Base-by-base conservation (phyloP, 2,888 invertebrate genomes). In the Caenorhabditis zanzibari region DNA sequence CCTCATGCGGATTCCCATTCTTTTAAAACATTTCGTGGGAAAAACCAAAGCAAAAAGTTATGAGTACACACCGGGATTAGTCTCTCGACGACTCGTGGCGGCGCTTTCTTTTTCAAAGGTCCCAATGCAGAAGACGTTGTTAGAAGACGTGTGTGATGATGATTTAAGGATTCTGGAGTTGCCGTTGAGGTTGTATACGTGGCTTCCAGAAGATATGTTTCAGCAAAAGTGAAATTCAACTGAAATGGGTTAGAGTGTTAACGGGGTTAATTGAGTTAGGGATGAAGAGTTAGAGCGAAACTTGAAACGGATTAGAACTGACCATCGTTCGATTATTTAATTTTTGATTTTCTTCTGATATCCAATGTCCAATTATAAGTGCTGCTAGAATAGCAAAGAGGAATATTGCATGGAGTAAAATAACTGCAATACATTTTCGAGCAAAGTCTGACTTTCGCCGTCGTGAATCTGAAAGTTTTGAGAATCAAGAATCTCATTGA, bases 391-490 rank as follows among this genome's bases (percentile, higher is more conserved):
- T 84, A 16, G 88, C 90, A 38, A 90, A 85, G 9, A 90, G 79
- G 63, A 91, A 90, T 4, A 91, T 82, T 24, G 88, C 87, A 28
- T 88, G 82, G 16, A 91, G 73, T 16, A 91, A 82, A 41, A 91
- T 77, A 38, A 88, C 82, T n/a, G 89, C 82, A 1, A 91, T 85
- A 56, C 86, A 87, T 64, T 81, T 81, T n/a, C 86, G 85, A 38
- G 85, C 82, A 41, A 87, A 95, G 95, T 93, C 94, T 95, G 76
- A 95, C 96, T 16, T 94, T 32, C 83, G 75, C 24, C 73, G 72
- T 24, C 61, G 22, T 16, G 68, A 59, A 35, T 64, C 75, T 76
- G 56, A 26, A 66, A 54, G 12, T 26, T 54, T 22, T 22, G 9
- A 28, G 28, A 9, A 10, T 26, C 4, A 9, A 6, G n/a, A 16